Percentiles rank a stretch among this genome's conserved stretches.
phyloP scores from a whole-genome alignment of 2,113 vertebrate species.

The Hymenochirus boettgeri region DNA sequence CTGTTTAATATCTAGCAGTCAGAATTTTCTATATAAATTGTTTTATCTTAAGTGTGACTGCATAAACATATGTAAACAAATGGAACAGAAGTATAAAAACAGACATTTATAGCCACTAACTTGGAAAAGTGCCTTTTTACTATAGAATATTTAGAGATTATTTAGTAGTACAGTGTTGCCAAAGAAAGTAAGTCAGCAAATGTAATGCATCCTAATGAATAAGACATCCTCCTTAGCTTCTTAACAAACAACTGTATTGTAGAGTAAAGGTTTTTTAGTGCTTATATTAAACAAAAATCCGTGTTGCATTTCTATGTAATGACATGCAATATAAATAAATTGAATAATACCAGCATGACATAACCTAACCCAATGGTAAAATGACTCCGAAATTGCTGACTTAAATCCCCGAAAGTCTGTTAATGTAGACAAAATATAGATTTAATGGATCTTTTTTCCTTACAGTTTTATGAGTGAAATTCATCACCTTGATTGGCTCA shows the following conservation, averaged over 20 bases:
- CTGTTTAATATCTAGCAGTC: too few relatives aligned
- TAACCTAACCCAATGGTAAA: constrained; percentile 1
- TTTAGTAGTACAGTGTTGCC: constrained; percentile 17
- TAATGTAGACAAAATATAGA: constrained; percentile 14
- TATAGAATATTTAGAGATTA: constrained; percentile 26
- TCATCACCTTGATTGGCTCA: constrained; percentile 5
- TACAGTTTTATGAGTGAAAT: constrained; percentile 5
- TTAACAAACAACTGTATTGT: too few relatives aligned
- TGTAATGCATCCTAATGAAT: constrained; percentile 29
- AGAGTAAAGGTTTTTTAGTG: constrained; percentile 13
- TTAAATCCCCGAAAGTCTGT: neutral
- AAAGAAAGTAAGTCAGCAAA: constrained; percentile 21
- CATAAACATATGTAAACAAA: constrained; percentile 13
- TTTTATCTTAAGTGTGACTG: neutral
- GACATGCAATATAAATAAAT: neutral
- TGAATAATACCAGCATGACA: neutral
- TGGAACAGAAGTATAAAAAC: constrained; percentile 8
- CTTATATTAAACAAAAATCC: neutral
- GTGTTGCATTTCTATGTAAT: neutral
- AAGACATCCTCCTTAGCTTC: constrained; percentile 8
- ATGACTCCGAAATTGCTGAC: neutral
- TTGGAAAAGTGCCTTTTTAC: constrained; percentile 12
- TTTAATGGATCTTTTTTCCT: neutral
- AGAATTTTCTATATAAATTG: too few relatives aligned
- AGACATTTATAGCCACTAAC: constrained; percentile 16